Evolutionary conservation across 2,113 vertebrate species (phyloP).

Genomic region (Lagopus muta): DNA sequence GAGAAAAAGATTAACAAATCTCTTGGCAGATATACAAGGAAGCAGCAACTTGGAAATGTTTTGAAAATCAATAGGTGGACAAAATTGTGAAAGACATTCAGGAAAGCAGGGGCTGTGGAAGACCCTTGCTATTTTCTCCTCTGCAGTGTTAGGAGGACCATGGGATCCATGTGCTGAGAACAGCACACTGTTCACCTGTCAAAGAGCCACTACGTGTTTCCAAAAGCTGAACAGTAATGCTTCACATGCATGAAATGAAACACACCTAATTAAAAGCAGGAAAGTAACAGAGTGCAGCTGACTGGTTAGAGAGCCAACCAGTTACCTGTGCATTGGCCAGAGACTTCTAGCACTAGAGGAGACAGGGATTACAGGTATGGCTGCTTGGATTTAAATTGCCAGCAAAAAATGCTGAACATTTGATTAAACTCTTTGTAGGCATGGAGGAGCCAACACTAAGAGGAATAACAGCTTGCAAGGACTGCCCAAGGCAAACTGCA

Average conservation of each 20-base stretch:
- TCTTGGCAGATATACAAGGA: constrained; percentile 6
- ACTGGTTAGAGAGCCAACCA: not conserved
- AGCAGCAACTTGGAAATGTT: not conserved
- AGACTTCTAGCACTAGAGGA: not conserved
- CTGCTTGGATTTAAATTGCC: not conserved
- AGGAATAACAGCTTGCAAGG: not conserved
- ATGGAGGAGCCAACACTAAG: not conserved
- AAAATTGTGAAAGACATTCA: not conserved
- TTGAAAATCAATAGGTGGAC: not conserved
- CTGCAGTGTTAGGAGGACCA: not conserved
- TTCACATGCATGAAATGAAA: not conserved
- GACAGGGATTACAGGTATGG: not conserved
- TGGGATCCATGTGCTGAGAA: not conserved
- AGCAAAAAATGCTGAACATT: not conserved
- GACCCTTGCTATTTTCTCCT: not conserved
- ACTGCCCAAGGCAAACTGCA: not conserved
- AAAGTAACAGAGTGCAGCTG: not conserved
- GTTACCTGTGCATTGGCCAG: not conserved
- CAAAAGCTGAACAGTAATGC: not conserved
- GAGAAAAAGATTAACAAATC: not conserved
- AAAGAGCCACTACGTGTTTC: not conserved
- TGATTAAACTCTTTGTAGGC: not conserved
- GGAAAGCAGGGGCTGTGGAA: not conserved
- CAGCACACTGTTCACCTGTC: accelerated
- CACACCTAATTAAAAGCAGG: not conserved